Evolutionary conservation across 2,888 invertebrate genomes (phyloP), one percentile per base, ranked within the genome.

Genomic region (Plebejus melissa): DNA sequence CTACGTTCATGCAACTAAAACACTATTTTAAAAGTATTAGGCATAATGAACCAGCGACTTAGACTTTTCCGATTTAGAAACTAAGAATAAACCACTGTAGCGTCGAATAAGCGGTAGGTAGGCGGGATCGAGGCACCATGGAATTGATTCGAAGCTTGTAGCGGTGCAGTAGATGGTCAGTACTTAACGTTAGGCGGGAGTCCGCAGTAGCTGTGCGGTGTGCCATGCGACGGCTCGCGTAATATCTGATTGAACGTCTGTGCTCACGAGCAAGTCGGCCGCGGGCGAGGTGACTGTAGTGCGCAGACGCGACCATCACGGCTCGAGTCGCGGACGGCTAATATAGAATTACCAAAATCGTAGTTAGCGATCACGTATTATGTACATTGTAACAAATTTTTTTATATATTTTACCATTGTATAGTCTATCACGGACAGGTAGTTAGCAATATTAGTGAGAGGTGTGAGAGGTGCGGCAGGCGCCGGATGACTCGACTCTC

Each of bases 321-420:
- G 79, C 78, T 77, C 76, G 71, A 77, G 69, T 84, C 85, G 88
- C 85, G 86, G 88, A 86, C 84, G 84, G 84, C 84, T 85, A 84
- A 86, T 88, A 90, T 92, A 91, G 90, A 91, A 91, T 90, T 93
- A 93, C 93, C 93, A 93, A 93, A 93, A 92, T 89, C 83, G 87
- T 93, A 92, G 93, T 89, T 93, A 92, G 90, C 86, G 86, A 88
- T 91, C 90, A 90, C 92, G 88, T 91, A 91, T 90, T 91, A 90
- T 93, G 93, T 93, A 93, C 87, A 93, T 93, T 93, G 88, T 90
- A 91, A 91, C 88, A 87, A 90, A 71, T 85, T 87, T 88, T 86
- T 90, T 90, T 89, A 90, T 90, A 90, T 91, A 90, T 91, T 93
- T 91, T 92, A 93, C 92, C 93, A 93, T 91, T 93, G 93, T 93